Conservation (phyloP, 2,113 vertebrate genomes). For the Coreoperca whiteheadi region DNA sequence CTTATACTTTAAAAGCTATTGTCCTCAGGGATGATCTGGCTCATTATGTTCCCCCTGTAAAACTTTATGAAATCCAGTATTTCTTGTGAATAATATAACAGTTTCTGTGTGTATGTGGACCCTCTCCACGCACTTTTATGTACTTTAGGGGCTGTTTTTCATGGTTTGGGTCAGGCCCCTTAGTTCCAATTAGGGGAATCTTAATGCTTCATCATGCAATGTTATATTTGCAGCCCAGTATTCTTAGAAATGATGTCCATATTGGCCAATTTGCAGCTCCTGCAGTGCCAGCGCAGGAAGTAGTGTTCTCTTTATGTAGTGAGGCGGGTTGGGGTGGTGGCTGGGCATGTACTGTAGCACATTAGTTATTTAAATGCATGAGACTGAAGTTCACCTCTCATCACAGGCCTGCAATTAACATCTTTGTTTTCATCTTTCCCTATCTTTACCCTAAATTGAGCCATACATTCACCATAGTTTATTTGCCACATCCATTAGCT, state of each 20-base stretch:
- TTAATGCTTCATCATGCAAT: neutral
- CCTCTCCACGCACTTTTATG: neutral
- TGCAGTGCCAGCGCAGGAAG: neutral
- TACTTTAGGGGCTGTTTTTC: neutral
- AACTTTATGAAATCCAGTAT: neutral
- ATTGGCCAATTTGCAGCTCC: neutral
- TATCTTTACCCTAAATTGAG: too few species aligned
- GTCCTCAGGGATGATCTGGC: neutral
- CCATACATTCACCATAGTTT: neutral
- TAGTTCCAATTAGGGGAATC: neutral
- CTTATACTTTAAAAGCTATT: neutral
- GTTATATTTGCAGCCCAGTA: neutral
- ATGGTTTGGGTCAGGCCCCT: neutral
- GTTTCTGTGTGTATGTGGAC: neutral
- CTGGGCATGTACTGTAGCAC: neutral
- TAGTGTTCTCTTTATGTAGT: neutral
- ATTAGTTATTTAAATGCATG: neutral
- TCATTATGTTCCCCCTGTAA: conserved; percentile 9
- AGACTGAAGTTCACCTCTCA: neutral
- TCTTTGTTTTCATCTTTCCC: neutral
- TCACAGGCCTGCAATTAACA: neutral
- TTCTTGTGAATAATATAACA: neutral
- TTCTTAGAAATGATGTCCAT: neutral
- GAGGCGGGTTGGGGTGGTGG: neutral
- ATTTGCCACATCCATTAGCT: neutral